Percentiles rank a stretch among this genome's conserved stretches.
These are phyloP conservation scores for Apostichopus parvimensis DNA, from an alignment of 35 echinoderm and acorn worm species.

Conservation along the genomic window DNA sequence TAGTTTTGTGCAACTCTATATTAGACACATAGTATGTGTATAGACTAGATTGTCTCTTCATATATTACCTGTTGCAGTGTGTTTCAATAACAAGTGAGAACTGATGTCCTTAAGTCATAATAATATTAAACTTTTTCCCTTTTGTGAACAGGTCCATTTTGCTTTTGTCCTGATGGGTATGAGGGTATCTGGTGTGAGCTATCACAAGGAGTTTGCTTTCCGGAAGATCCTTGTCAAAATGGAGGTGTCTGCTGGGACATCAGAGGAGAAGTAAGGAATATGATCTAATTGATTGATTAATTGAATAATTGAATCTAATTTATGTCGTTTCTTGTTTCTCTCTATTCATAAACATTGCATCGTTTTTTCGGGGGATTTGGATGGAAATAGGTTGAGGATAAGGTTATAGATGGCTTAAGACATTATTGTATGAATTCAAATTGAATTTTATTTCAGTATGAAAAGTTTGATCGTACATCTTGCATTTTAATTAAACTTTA, in stretches of 20 bases:
- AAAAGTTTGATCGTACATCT: background rate
- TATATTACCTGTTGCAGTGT: too few relatives aligned
- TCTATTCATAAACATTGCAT: too few relatives aligned
- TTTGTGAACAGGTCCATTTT: conserved; percentile 65
- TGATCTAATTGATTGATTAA: background rate
- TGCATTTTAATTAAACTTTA: background rate
- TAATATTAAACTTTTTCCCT: too few relatives aligned
- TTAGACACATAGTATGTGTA: too few relatives aligned
- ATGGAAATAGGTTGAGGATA: too few relatives aligned
- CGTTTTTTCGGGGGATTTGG: too few relatives aligned
- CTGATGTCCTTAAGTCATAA: too few relatives aligned
- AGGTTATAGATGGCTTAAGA: too few relatives aligned
- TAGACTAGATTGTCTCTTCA: too few relatives aligned
- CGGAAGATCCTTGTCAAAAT: conserved; percentile 83
- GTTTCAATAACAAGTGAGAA: background rate
- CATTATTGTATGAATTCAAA: too few relatives aligned
- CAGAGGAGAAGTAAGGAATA: conserved; percentile 48
- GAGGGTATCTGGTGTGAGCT: conserved; percentile 78
- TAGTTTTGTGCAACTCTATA: too few relatives aligned
- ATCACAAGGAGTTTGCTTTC: conserved; percentile 73
- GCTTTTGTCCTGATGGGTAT: conserved; percentile 66
- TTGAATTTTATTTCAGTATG: background rate
- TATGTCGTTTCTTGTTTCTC: too few relatives aligned
- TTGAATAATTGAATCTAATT: background rate
- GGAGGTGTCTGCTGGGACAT: conserved; percentile 78